These are phyloP conservation scores for Reticulitermes lucifugus DNA, from an alignment of 2,888 invertebrate genomes.

Conservation along the genomic window DNA sequence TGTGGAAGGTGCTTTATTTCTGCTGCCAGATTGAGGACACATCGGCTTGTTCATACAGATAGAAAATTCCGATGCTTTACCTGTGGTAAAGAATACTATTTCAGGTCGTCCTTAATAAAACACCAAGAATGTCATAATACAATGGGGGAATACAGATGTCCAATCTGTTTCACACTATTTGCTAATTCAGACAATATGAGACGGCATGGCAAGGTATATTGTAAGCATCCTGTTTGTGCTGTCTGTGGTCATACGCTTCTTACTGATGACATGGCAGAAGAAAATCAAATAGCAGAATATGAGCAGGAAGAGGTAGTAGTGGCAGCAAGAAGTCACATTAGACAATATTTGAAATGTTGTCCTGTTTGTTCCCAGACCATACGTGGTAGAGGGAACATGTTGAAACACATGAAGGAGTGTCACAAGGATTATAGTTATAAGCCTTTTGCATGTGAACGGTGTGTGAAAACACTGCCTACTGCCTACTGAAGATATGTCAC, in stretches of 20 bases:
- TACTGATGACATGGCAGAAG: neutral
- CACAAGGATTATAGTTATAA: too few relatives aligned
- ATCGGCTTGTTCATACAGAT: neutral
- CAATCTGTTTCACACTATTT: neutral
- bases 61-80: neutral
- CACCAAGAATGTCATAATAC: neutral
- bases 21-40: neutral
- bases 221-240: neutral
- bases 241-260: neutral
- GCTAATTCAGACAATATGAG: neutral
- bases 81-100: neutral
- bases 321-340: neutral
- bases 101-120: neutral
- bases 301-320: neutral
- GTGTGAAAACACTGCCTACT: too few relatives aligned
- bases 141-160: neutral
- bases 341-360: neutral
- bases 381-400: neutral
- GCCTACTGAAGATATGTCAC: too few relatives aligned
- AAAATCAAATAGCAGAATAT: neutral
- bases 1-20: neutral
- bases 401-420: neutral
- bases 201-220: neutral
- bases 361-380: neutral
- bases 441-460: too few relatives aligned